A percentile compares a stretch with the other conserved stretches of the same genome.
Evolutionary conservation across 2,888 invertebrate species (phyloP).

Genomic region (Rhogogaster chlorosoma): DNA sequence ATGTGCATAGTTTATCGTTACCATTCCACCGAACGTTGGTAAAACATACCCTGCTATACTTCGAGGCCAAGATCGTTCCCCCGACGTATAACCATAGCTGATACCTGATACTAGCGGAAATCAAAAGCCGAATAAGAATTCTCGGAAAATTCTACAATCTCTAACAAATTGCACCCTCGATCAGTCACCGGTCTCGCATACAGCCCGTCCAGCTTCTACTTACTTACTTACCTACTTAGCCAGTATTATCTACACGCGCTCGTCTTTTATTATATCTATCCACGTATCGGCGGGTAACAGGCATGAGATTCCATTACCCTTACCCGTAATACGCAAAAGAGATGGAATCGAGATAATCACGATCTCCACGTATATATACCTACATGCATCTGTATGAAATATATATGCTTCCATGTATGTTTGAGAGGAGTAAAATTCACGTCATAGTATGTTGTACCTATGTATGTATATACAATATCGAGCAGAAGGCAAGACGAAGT

Average conservation of each 20-base stretch:
- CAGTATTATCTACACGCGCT: neutral
- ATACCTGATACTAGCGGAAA: neutral
- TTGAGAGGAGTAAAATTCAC: neutral
- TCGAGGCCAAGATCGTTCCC: neutral
- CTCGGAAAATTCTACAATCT: neutral
- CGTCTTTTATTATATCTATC: neutral
- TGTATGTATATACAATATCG: neutral
- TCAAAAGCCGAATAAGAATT: neutral
- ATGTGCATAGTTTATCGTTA: conserved; percentile 45
- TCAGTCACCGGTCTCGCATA: neutral
- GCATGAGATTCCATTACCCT: conserved; percentile 2
- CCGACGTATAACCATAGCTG: neutral
- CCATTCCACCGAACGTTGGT: neutral
- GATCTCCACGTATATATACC: neutral
- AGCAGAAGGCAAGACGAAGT: conserved; percentile 39
- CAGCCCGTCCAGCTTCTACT: neutral
- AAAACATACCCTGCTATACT: neutral
- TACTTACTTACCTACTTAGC: neutral
- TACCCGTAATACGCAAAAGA: neutral
- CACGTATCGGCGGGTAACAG: neutral
- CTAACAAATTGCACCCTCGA: conserved; percentile 31
- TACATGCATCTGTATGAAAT: neutral
- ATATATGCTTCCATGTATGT: neutral
- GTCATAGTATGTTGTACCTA: neutral
- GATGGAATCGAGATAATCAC: conserved; percentile 25